These are phyloP conservation scores for Leuciscus idus DNA, from an alignment of 2,113 vertebrate species.

Conservation along the genomic window DNA sequence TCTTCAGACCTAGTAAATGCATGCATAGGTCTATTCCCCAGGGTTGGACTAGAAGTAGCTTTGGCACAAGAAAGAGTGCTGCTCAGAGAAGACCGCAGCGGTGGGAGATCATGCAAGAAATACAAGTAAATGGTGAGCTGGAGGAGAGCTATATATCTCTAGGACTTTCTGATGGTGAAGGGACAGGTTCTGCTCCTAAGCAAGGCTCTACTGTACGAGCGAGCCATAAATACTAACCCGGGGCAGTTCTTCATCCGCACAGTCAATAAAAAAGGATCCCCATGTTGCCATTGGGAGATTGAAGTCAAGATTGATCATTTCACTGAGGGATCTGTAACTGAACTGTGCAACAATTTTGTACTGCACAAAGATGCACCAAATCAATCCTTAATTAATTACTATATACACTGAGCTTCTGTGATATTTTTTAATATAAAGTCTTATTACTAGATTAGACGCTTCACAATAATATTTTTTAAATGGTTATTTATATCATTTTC, in stretches of 20 bases:
- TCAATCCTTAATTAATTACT: not conserved
- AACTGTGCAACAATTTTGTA: not conserved
- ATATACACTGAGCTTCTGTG: not conserved
- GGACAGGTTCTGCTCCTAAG: slow-evolving; percentile 60
- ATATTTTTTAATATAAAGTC: too few relatives aligned
- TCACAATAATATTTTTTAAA: too few relatives aligned
- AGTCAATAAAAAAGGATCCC: slow-evolving; percentile 60
- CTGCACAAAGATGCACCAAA: not conserved
- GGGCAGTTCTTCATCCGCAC: slow-evolving; percentile 61
- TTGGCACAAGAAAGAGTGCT: slow-evolving; percentile 7
- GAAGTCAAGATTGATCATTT: slow-evolving; percentile 32
- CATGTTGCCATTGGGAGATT: slow-evolving; percentile 14
- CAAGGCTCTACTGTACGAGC: slow-evolving; percentile 20
- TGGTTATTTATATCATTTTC: too few relatives aligned
- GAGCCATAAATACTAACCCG: slow-evolving; percentile 63
- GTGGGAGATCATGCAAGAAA: slow-evolving; percentile 71
- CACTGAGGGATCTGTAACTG: not conserved
- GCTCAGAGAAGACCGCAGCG: slow-evolving; percentile 53
- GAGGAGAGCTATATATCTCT: slow-evolving; percentile 70
- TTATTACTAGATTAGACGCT: too few relatives aligned
- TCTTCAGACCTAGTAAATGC: not conserved
- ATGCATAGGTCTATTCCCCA: not conserved
- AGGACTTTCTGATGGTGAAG: slow-evolving; percentile 69
- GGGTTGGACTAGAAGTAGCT: not conserved
- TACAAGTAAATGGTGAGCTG: slow-evolving; percentile 72